Evolutionary conservation across 1,140 invertebrate species (phyloP).

Genomic region (Steinernema feltiae): DNA sequence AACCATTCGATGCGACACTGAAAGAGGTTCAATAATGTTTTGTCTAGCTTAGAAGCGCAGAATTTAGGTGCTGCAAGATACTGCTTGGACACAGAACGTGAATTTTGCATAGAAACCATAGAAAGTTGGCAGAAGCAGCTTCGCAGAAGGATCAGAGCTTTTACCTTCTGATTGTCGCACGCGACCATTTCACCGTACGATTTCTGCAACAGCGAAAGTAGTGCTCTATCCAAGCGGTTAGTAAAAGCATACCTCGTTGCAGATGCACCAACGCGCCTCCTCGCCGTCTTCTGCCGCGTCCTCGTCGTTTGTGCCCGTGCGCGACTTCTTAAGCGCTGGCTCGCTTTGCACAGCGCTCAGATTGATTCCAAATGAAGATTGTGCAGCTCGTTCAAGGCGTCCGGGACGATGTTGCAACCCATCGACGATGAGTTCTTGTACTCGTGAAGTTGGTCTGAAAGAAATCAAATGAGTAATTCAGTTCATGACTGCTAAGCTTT

Average conservation of each 20-base stretch:
- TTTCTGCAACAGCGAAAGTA: conserved; percentile 11
- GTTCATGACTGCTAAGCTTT: no score
- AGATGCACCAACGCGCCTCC: neutral
- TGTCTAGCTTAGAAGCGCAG: no score
- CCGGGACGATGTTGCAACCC: neutral
- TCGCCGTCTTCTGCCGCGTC: neutral
- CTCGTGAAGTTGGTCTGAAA: neutral
- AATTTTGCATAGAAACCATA: neutral
- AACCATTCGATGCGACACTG: conserved; percentile 96
- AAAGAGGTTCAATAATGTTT: neutral
- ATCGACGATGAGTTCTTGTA: neutral
- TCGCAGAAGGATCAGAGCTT: neutral
- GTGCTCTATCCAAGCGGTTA: neutral
- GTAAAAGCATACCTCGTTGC: neutral
- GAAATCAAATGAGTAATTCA: no score
- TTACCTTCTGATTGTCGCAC: conserved; percentile 76
- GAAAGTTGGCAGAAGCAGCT: neutral
- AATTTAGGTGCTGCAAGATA: no score
- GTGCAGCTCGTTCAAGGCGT: neutral
- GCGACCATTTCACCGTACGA: conserved; percentile 98
- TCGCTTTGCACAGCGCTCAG: neutral
- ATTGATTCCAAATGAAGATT: neutral
- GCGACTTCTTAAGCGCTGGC: neutral
- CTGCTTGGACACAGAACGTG: no score
- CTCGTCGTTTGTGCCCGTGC: neutral